Evolutionary conservation across 2,113 vertebrate species (phyloP), one percentile per base, ranked within the genome.

Genomic region (Mustela nigripes): DNA sequence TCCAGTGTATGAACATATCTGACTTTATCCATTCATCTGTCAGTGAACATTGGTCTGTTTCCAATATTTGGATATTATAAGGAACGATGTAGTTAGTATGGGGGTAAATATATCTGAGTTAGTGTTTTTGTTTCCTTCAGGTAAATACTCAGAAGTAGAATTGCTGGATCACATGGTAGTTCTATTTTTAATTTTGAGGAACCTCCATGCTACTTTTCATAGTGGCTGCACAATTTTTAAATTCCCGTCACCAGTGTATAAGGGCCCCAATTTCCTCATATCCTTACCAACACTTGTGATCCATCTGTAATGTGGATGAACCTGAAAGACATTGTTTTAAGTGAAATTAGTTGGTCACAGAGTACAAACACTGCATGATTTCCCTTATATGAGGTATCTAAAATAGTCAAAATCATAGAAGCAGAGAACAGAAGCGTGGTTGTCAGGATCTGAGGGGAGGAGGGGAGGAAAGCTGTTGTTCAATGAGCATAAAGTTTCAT

Each of bases 101-200:
- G 18, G 31, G 31, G 31, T 67, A 31, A 28, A 65, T 67, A 67
- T 33, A 16, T 74, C 71, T 62, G n/a, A n/a, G 86, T 82, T 90
- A 56, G 7, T 28, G 7, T 74, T 74, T 89, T 82, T 8, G 36
- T 15, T 90, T 56, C 56, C n/a, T 83, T 89, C 63, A 45, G 56
- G 26, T 95, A 76, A 83, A 65, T 42, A 84, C 33, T 48, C 21
- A 53, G 45, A 56, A 76, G 45, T 83, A 48, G 36, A 3, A 76
- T 56, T 83, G 36, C 56, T 73, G 19, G 60, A 4, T 28, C n/a
- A 86, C 56, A 42, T 42, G 45, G n/a, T 50, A 62, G n/a, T 69
- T 94, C 36, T 87, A n/a, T 28, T 36, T 80, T 94, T 80, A 86
- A 16, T 31, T 89, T 81, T 50, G 63, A 71, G 84, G 76, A 62